Conservation (phyloP, 1,140 invertebrate genomes). For the Drosophila guanche region DNA sequence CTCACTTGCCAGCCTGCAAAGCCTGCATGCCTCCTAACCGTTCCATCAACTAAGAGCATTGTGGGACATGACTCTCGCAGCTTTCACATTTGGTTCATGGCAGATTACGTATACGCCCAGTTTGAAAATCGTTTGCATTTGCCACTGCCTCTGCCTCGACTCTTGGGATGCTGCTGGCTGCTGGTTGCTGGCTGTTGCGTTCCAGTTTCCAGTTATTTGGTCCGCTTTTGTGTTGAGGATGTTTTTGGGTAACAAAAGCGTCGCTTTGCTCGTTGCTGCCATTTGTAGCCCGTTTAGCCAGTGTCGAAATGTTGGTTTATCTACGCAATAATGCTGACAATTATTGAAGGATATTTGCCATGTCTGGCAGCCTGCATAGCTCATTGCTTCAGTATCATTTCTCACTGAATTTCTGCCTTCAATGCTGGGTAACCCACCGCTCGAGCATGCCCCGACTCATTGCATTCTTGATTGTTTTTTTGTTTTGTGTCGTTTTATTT, state of each 20-base stretch:
- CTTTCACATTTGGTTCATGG: conserved; percentile 76
- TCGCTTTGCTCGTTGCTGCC: conserved; percentile 51
- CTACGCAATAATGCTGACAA: neutral
- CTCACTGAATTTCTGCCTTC: too few relatives aligned
- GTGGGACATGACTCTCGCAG: conserved; percentile 32
- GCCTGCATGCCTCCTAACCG: conserved; percentile 18
- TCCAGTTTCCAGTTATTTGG: conserved; percentile 65
- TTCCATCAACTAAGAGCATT: neutral
- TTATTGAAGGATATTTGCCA: too few relatives aligned
- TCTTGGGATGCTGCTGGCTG: neutral
- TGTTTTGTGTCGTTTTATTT: conserved; percentile 6
- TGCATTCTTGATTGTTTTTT: conserved; percentile 28
- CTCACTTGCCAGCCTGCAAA: conserved; percentile 38
- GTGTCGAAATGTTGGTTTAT: neutral
- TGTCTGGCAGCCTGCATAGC: too few relatives aligned
- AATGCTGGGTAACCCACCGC: neutral
- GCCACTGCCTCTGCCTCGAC: conserved; percentile 31
- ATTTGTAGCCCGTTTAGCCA: conserved; percentile 44
- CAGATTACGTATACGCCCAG: conserved; percentile 75
- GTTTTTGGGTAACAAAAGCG: conserved; percentile 65
- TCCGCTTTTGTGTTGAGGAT: conserved; percentile 66
- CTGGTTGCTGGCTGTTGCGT: conserved; percentile 27
- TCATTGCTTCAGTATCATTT: too few relatives aligned
- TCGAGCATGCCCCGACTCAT: conserved; percentile 19
- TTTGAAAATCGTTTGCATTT: conserved; percentile 78